phyloP scores from a whole-genome alignment of 2,797 vertebrate genomes.

The Cossypha polioptera region DNA sequence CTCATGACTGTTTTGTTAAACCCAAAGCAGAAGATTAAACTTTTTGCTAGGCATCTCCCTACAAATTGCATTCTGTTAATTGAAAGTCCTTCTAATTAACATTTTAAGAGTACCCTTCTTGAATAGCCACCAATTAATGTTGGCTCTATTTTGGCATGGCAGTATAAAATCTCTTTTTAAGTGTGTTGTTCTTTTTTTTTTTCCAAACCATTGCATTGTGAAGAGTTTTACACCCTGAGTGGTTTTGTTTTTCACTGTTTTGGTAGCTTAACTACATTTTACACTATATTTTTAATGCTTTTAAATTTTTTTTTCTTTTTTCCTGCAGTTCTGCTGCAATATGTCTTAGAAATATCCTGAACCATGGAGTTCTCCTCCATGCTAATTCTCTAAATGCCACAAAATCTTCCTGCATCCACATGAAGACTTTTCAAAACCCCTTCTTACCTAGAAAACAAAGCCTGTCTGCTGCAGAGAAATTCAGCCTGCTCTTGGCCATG shows the following conservation, averaged over 20 bases:
- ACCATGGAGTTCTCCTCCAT: background rate
- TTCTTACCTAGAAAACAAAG: background rate
- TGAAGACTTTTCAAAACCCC: background rate
- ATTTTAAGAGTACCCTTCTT: background rate
- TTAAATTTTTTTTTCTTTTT: background rate
- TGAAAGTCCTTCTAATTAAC: constrained; percentile 1
- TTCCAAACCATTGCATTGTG: background rate
- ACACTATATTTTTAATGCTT: background rate
- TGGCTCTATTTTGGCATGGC: background rate
- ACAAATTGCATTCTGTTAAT: background rate
- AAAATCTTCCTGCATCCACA: background rate
- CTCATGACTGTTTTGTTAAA: background rate
- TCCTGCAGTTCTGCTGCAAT: background rate
- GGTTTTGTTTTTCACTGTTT: background rate
- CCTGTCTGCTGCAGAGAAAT: background rate
- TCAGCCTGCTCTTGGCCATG: background rate
- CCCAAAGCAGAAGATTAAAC: background rate
- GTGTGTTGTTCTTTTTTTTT: background rate
- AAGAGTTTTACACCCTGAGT: background rate
- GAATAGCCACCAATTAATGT: background rate
- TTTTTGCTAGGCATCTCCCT: background rate
- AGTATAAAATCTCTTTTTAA: background rate
- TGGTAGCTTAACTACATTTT: background rate
- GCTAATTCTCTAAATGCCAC: background rate
- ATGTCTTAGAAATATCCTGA: background rate